Evolutionary conservation across 2,113 vertebrate genomes (phyloP), one percentile per base, ranked within the genome.

Genomic region (Erythrocercus mccallii): DNA sequence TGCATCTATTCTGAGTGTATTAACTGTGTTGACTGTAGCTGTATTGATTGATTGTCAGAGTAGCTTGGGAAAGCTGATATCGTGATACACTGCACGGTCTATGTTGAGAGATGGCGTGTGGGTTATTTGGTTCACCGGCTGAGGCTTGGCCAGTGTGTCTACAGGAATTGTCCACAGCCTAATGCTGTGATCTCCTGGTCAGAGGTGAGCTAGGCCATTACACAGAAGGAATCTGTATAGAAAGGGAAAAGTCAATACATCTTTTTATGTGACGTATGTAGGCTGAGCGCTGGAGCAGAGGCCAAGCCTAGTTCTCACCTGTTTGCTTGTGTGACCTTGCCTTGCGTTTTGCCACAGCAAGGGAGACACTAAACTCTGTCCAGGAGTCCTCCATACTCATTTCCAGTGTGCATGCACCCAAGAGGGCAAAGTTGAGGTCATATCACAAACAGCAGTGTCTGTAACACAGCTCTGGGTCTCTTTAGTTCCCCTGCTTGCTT

Each of bases 1-100:
- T 92, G 79, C 81, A 93, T 73, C 68, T 85, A 37, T 95, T 91
- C 86, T 45, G 57, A 87, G 83, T 76, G 57, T 88, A 56, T 84
- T 60, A 42, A 15, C 78, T 77, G 66, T 88, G 74, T 80, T 90
- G 82, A 44, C 54, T 95, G 85, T 70, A 66, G 74, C 79, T 86
- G 58, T 80, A 95, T 95, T 54, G 91, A 92, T 80, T 90, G 84
- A 13, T 64, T 9, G 2, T 45, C 90, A 89, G 54, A 81, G 68
- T 58, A 60, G 81, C 68, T 65, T 86, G 85, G 90, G 58, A 53
- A 89, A 82, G 87, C 84, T 92, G 78, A 25, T 85, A 37, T 22
- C 87, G 14, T 64, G 74, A 51, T 33, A 90, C 16, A 15, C 60
- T 6, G 58, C 60, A 51, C 83, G 45, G 70, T 48, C 66, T 69